Evolutionary conservation across 2,113 vertebrate genomes (phyloP).

Genomic region (Cercocebus atys): DNA sequence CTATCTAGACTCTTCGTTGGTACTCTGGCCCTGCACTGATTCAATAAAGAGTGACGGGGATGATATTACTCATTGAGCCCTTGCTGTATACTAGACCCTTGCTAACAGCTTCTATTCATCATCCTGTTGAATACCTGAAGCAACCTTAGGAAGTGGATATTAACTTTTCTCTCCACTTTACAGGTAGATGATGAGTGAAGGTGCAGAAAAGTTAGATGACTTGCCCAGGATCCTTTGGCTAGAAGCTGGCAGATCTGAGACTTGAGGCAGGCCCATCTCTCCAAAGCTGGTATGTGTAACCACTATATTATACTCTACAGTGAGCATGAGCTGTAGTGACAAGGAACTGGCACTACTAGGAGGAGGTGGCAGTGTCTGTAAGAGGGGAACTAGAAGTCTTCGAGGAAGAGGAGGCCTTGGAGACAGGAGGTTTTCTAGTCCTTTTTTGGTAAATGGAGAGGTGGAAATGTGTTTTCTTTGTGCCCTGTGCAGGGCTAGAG

Average conservation of each 20-base stretch:
- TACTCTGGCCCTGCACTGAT: background rate
- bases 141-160: background rate
- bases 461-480: background rate
- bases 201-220: background rate
- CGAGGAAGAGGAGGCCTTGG: background rate
- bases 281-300: background rate
- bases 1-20: background rate
- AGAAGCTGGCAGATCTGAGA: background rate
- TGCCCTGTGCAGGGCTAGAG: background rate
- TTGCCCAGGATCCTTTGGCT: background rate
- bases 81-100: background rate
- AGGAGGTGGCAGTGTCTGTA: background rate
- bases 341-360: rapidly evolving
- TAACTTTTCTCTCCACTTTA: background rate
- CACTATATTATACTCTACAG: rapidly evolving
- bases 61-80: rapidly evolving
- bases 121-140: background rate
- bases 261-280: background rate
- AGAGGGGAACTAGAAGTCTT: background rate
- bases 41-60: background rate
- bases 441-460: background rate
- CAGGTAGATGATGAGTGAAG: background rate
- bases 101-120: background rate
- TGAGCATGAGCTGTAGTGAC: background rate
- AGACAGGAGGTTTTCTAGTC: background rate